Evolutionary conservation across 1,140 invertebrate species (phyloP), one percentile per base, ranked within the genome.

Genomic region (Eriosoma lanigerum): DNA sequence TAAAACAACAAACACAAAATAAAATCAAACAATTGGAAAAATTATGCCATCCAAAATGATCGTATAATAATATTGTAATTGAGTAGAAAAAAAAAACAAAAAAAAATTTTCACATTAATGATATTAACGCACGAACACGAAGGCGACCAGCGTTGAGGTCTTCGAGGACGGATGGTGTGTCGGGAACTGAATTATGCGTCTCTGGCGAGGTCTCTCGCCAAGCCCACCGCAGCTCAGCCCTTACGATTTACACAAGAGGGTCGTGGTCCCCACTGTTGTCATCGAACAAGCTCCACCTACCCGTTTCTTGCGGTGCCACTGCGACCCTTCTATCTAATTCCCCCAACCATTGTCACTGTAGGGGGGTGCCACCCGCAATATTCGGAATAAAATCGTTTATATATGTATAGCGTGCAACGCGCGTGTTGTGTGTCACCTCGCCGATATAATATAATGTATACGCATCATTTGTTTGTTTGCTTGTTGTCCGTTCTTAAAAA

Each of bases 401-500:
- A 12, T 66, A 29, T n/a, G 19, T 17, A 3, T 4, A 17, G 26
- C 12, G 15, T n/a, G 19, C 5, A 3, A 4, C 26, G 26, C 12
- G 15, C 26, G 58, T 66, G 62, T 13, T 66, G 32, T 38, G n/a
- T 66, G 13, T 46, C n/a, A n/a, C 17, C 58, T 46, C 26, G 9
- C 26, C 9, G 29, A 1, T 29, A 6, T 19, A 38, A 60, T 17
- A 60, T 26, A 60, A 60, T 60, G 26, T 38, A 38, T 38, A 38
- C 32, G 32, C 32, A 38, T 38, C 32, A 38, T 38, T 38, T 38
- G 32, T 38, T 38, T 38, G 58, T 60, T 24, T 60, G 54, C 54
- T 56, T 58, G 29, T 81, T 68, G 52, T 72, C 48, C 17, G 80
- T 72, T 81, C 21, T 81, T 62, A 78, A 78, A 78, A 78, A 78